Evolutionary conservation across 2,113 vertebrate genomes (phyloP).

Genomic region (Pterocles orientalis): DNA sequence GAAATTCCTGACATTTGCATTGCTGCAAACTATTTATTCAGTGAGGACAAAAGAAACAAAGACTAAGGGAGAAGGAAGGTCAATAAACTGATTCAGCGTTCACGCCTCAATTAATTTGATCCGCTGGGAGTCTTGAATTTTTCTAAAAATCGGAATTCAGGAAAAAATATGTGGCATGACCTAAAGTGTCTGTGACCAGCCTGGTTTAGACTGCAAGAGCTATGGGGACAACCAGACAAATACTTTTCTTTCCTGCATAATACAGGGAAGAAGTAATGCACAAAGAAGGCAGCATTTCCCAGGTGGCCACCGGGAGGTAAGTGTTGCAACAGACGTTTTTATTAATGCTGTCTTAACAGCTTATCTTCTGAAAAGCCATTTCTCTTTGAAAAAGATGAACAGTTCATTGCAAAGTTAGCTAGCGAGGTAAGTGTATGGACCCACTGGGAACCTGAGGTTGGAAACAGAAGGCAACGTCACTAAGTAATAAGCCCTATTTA

Average conservation of each 20-base stretch:
- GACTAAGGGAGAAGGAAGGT: neutral
- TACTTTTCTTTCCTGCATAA: neutral
- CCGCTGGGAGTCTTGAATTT: neutral
- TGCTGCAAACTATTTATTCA: neutral
- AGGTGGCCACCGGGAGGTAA: neutral
- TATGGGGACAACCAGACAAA: neutral
- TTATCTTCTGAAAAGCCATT: constrained; percentile 15
- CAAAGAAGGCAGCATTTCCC: constrained; percentile 31
- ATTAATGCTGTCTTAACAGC: constrained; percentile 42
- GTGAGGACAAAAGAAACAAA: neutral
- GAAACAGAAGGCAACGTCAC: neutral
- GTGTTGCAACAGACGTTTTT: neutral
- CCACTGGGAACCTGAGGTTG: neutral
- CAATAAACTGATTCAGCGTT: neutral
- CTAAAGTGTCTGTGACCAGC: neutral
- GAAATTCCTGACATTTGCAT: neutral
- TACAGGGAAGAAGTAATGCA: neutral
- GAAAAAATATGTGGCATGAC: neutral
- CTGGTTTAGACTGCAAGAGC: neutral
- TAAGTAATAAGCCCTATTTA: constrained; percentile 13
- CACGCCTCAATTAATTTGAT: neutral
- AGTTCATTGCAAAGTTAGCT: neutral
- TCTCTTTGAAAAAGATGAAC: neutral
- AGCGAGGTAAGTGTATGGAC: neutral
- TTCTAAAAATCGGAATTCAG: neutral